Base-by-base conservation (phyloP, 2,113 vertebrate genomes). In the Ammospiza nelsoni region DNA sequence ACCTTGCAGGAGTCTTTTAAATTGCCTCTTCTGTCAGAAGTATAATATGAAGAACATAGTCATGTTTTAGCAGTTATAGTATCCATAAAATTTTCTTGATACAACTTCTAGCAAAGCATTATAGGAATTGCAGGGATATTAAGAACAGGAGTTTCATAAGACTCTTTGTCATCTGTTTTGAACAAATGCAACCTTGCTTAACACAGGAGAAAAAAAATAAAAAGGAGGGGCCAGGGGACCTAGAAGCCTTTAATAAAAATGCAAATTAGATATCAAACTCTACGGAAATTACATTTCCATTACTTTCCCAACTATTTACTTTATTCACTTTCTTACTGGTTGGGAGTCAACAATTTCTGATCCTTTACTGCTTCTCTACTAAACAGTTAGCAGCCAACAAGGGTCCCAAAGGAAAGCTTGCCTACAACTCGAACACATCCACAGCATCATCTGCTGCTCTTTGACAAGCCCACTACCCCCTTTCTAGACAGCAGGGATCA, bases 151-250 rank as follows among this genome's bases (percentile, higher is more conserved):
- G 25, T 61, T 93, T 87, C 67, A 58, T 18, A 78, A 48, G 35
- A 52, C 19, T 63, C 24, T 71, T 66, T 52, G n/a, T 35, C 16
- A 33, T 14, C 15, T 81, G 8, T 52, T 94, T 79, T 63, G 67
- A 94, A 82, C 20, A 63, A 85, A 71, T 17, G 6, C 12, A 90
- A 59, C 25, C 11, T 88, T 19, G 7, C 52, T 44, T 74, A 74
- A 71, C 14, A 48, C 0, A 37, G n/a, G 33, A 94, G 37, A 9
- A 20, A n/a, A 67, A 52, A 59, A 15, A 6, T 24, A 4, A 49
- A 55, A 22, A 9, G 7, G 3, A 27, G 25, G 0, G 5, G 27
- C 3, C 6, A 72, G 12, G 22, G 11, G 23, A 84, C 22, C 7
- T 84, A 77, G 28, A 33, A 57, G 4, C 8, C 25, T 81, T 73